phyloP scores from a whole-genome alignment of 2,797 vertebrate genomes.

The Atherinosoma microstoma region DNA sequence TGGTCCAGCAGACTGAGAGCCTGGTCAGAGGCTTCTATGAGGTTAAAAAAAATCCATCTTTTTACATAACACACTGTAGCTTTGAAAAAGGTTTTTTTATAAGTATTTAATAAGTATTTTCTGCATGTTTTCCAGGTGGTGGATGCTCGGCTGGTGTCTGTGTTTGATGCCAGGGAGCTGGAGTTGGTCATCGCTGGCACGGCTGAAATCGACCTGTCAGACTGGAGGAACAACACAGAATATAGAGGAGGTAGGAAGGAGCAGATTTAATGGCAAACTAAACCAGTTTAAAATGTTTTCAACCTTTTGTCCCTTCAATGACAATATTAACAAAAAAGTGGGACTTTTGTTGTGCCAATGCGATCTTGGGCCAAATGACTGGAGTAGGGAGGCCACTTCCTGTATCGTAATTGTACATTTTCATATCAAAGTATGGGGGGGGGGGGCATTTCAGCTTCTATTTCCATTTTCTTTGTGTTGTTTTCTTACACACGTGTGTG shows the following conservation, averaged over 20 bases:
- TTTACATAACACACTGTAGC: neutral
- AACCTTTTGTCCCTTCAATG: neutral
- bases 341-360: too few relatives aligned
- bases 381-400: too few relatives aligned
- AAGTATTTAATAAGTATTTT: too few relatives aligned
- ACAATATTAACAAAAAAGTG: too few relatives aligned
- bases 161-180: constrained; percentile 96
- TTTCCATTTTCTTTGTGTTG: too few relatives aligned
- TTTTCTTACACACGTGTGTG: too few relatives aligned
- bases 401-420: too few relatives aligned
- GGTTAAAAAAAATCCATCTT: constrained; percentile 68
- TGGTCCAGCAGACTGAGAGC: constrained; percentile 97
- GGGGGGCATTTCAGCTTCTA: too few relatives aligned
- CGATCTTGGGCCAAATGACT: too few relatives aligned
- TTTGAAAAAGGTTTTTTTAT: neutral
- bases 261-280: too few relatives aligned
- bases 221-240: constrained; percentile 97
- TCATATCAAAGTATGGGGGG: too few relatives aligned
- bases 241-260: constrained; percentile 91
- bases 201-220: constrained; percentile 95
- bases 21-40: constrained; percentile 97
- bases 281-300: too few relatives aligned
- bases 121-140: constrained; percentile 85
- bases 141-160: constrained; percentile 94
- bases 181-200: constrained; percentile 98